Evolutionary conservation across 2,113 vertebrate genomes (phyloP).

Genomic region (Neodon shergylaensis): DNA sequence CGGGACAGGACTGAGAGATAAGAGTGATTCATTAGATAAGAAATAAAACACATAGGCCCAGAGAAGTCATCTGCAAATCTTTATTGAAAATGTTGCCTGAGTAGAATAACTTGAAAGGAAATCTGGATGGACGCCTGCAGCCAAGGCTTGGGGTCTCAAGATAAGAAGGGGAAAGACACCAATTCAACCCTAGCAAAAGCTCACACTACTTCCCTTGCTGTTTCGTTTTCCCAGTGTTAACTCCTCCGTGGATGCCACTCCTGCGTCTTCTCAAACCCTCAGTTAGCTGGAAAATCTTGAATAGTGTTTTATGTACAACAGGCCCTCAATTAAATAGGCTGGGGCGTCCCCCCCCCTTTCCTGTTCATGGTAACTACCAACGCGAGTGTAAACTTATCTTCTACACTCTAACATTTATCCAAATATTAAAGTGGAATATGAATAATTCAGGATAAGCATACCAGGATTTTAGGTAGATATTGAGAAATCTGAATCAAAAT

Average conservation of each 20-base stretch:
- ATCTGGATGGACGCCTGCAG: constrained; percentile 63
- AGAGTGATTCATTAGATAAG: constrained; percentile 55
- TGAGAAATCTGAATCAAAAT: constrained; percentile 7
- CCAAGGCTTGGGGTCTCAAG: constrained; percentile 73
- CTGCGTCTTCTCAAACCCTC: not conserved
- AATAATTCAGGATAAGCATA: not conserved
- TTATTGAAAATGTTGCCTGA: constrained; percentile 82
- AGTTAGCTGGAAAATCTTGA: not conserved
- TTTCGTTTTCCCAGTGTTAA: constrained; percentile 42
- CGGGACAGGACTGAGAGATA: not conserved
- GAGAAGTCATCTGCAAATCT: constrained; percentile 76
- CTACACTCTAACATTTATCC: not conserved
- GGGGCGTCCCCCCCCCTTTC: rapidly evolving
- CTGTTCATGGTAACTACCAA: not conserved
- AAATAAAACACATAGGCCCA: constrained; percentile 82
- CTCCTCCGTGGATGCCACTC: not conserved
- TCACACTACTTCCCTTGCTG: constrained; percentile 78
- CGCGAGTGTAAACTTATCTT: not conserved
- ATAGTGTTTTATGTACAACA: constrained; percentile 52
- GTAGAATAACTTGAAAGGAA: constrained; percentile 82
- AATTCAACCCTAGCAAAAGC: constrained; percentile 70
- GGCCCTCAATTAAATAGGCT: not conserved
- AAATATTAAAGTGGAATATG: constrained; percentile 40
- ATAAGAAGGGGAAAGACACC: constrained; percentile 61
- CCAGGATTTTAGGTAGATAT: not conserved